Evolutionary conservation across 2,888 invertebrate genomes (phyloP), one percentile per base, ranked within the genome.

Genomic region (Synanthedon vespiformis): DNA sequence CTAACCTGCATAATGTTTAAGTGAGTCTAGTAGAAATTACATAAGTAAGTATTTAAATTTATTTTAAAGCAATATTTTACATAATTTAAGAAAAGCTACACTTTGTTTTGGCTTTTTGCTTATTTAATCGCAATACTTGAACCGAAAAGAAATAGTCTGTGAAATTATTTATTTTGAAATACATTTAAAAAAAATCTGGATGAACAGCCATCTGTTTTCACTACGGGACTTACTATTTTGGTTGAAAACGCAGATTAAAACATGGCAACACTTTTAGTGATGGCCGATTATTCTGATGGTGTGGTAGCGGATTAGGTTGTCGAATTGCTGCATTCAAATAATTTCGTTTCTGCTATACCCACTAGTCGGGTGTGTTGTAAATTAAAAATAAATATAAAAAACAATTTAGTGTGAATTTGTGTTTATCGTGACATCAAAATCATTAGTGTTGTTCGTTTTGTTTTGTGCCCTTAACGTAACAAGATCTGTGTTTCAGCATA

Each of bases 381-480:
- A 64, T 60, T 64, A 57, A 67, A 16, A 49, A 49, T 50, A 34
- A 10, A 34, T 70, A 63, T 55, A 55, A 62, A 61, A 59, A 68
- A 75, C 69, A 60, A 34, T 67, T 72, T 65, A 63, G 67, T 75
- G 81, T 72, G 67, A 60, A 69, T 69, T 69, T 66, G 77, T 83
- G 78, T 67, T 68, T 70, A 61, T 56, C 59, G 67, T 70, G 70
- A 71, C 77, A 70, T 34, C 77, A 68, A 72, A 71, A 77, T 73
- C 72, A 57, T 59, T 58, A 67, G 78, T 84, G 82, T 73, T 68
- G 61, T 75, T 69, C 57, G 57, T 57, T 62, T 72, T 83, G 80
- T 81, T 85, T 83, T 80, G 86, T 86, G 85, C 73, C 75, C 73
- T 72, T 68, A 64, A 68, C 68, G 68, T 85, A 86, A 82, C 85